Conservation (phyloP, 2,113 vertebrate genomes). For the Haemorhous mexicanus region DNA sequence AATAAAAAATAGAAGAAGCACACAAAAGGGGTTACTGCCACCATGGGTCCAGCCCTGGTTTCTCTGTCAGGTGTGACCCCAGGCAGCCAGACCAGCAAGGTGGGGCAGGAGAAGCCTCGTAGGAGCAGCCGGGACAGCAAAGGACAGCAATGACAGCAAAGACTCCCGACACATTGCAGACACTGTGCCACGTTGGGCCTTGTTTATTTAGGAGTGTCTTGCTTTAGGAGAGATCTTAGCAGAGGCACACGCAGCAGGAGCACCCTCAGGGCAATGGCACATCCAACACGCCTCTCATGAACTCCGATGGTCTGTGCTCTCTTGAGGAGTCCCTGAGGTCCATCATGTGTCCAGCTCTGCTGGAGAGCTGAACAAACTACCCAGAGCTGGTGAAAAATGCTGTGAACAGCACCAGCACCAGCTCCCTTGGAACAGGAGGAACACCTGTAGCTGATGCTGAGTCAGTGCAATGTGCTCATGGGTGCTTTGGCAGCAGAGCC, state of each 20-base stretch:
- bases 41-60: background rate
- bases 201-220: no score
- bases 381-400: background rate
- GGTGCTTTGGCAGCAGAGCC: background rate
- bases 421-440: background rate
- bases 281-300: fast-evolving
- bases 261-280: background rate
- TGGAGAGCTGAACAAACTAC: background rate
- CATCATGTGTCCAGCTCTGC: background rate
- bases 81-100: no score
- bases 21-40: background rate
- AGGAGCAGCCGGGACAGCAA: no score
- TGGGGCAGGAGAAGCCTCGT: no score
- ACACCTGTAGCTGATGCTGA: background rate
- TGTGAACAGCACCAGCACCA: background rate
- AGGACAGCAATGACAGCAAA: no score
- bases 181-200: no score
- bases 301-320: background rate
- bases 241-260: no score
- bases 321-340: background rate
- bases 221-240: no score
- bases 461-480: background rate
- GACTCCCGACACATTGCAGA: no score
- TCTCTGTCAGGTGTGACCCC: background rate
- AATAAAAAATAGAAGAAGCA: background rate